These are phyloP conservation scores for Synergus japonicus DNA, from an alignment of 2,888 invertebrate genomes.

Conservation along the genomic window DNA sequence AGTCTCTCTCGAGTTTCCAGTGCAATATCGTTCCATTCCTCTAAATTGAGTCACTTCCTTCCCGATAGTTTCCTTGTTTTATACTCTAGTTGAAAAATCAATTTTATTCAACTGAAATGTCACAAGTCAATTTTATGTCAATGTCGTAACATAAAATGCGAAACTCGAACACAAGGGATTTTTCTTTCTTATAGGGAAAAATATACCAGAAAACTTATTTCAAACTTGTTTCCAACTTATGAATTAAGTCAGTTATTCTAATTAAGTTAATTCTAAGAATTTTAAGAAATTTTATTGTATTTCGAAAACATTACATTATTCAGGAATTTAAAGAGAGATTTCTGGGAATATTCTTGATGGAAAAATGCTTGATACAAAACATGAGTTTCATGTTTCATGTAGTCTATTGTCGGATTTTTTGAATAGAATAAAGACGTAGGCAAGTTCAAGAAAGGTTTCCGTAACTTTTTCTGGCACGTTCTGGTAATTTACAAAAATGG, in stretches of 20 bases:
- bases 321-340: no score
- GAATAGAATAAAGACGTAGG: background rate
- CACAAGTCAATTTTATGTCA: background rate
- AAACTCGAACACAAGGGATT: background rate
- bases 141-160: background rate
- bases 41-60: constrained; percentile 42
- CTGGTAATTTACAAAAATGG: constrained; percentile 19
- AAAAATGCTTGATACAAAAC: no score
- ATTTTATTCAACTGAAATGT: background rate
- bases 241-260: no score
- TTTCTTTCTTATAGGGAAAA: background rate
- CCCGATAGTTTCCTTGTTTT: constrained; percentile 41
- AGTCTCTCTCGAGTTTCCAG: constrained; percentile 44
- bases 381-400: background rate
- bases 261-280: no score
- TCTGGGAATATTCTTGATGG: no score
- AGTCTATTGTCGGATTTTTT: background rate
- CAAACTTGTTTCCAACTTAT: no score
- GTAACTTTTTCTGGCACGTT: constrained; percentile 22
- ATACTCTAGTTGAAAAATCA: constrained; percentile 42
- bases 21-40: constrained; percentile 38
- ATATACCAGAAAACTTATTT: background rate
- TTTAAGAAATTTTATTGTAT: no score
- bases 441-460: constrained; percentile 19
- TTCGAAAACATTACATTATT: no score